Evolutionary conservation across 2,113 vertebrate genomes (phyloP), one percentile per base, ranked within the genome.

Genomic region (Ciconia stormi): DNA sequence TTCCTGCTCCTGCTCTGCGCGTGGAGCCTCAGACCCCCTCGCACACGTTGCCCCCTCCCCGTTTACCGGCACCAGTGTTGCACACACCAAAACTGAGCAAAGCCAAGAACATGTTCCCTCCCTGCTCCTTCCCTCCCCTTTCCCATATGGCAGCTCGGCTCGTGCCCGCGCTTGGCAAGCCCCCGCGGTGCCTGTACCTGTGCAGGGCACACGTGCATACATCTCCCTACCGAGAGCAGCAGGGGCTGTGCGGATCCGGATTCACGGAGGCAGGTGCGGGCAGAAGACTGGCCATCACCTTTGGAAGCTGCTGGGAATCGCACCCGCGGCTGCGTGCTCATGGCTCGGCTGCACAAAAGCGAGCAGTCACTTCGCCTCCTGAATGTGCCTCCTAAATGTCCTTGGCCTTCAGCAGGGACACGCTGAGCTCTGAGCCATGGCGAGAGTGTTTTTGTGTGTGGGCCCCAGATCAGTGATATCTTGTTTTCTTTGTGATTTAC

Each of bases 41-140:
- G 2, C 13, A 32, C 1, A 0, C 2, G 0, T 17, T 36, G 53
- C 53, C 30, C 47, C 18, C 25, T 38, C 42, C 49, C 50, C 0
- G 0, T 14, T 49, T n/a, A 17, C 3, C 11, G 5, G 18, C 87
- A 17, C 83, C 16, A 2, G 4, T 6, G 32, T 3, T 46, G 38
- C 81, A 18, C 32, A 16, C 83, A 34, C 38, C 58, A n/a, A 32
- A 66, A 36, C 36, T 2, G 1, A 65, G 42, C 76, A 70, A 40
- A 53, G 67, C 65, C 83, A 18, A 22, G 27, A 27, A 4, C 16
- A 1, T 4, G 47, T 15, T 27, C 23, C 56, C 32, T 38, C 18
- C 23, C 65, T 55, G 42, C 29, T 29, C 87, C 42, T 53, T 66
- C 40, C 34, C 17, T 53, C 50, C 49, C 42, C 34, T 63, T 74